A percentile compares a stretch with the other conserved stretches of the same genome.
Evolutionary conservation across 2,797 vertebrate species (phyloP).

Genomic region (Sandelia bainsii): DNA sequence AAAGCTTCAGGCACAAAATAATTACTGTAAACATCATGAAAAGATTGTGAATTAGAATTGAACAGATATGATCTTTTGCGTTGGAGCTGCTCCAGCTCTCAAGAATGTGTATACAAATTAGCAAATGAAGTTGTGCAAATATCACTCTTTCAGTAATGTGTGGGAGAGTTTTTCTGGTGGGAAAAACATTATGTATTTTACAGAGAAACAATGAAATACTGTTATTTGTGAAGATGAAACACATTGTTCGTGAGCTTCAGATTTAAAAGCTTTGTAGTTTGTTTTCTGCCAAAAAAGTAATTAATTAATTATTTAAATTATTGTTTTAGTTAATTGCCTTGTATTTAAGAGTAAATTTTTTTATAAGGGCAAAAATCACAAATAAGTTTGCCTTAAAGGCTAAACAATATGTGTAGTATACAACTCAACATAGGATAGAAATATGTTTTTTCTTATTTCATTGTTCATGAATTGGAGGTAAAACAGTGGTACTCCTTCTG

Average conservation of each 20-base stretch:
- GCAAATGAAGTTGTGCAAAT: constrained; percentile 24
- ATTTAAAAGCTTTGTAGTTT: background rate
- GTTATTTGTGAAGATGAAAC: constrained; percentile 4
- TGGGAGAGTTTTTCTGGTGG: constrained; percentile 8
- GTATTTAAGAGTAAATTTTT: too few relatives aligned
- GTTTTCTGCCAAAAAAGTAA: background rate
- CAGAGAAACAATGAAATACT: constrained; percentile 3
- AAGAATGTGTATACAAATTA: constrained; percentile 38
- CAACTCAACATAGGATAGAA: too few relatives aligned
- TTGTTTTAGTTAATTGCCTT: background rate
- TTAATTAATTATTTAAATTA: too few relatives aligned
- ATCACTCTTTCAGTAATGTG: constrained; percentile 23
- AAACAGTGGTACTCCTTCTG: background rate
- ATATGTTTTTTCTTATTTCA: too few relatives aligned
- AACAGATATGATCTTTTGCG: constrained; percentile 21
- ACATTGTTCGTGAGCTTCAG: background rate
- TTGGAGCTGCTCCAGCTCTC: constrained; percentile 14
- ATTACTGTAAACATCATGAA: constrained; percentile 38
- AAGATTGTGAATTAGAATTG: constrained; percentile 27
- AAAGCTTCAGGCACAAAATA: constrained; percentile 25
- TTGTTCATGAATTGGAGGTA: background rate
- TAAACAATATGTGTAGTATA: too few relatives aligned
- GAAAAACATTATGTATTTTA: background rate
- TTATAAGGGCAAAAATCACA: background rate
- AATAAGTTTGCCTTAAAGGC: background rate